phyloP scores from a whole-genome alignment of 2,888 invertebrate genomes.

The Hecatera dysodea region DNA sequence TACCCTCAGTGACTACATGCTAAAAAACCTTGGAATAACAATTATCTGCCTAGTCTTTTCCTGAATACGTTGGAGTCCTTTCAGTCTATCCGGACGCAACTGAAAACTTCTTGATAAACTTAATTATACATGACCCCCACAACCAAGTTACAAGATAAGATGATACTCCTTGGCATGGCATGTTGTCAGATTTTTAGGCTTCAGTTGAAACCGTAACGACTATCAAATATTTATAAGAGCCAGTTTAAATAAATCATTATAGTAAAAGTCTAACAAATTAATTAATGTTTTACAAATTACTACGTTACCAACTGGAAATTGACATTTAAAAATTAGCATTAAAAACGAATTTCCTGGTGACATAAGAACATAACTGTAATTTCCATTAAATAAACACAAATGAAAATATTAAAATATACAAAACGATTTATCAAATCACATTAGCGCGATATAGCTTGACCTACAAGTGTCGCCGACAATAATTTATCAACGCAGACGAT shows the following conservation, averaged over 20 bases:
- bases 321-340: background rate
- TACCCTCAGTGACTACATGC: too few species aligned
- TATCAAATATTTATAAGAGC: too few species aligned
- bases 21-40: background rate
- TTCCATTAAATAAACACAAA: conserved; percentile 6
- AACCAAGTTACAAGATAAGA: too few species aligned
- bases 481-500: conserved; percentile 56
- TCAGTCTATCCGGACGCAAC: background rate
- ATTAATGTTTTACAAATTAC: too few species aligned
- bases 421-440: conserved; percentile 56
- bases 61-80: background rate
- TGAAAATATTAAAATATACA: conserved; percentile 11
- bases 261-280: too few species aligned
- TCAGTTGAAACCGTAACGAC: background rate
- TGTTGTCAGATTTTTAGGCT: background rate
- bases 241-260: too few species aligned
- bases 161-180: too few species aligned
- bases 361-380: background rate
- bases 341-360: background rate
- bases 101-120: background rate
- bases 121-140: too few species aligned
- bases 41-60: background rate
- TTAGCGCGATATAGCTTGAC: conserved; percentile 49
- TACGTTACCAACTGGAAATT: background rate
- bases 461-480: conserved; percentile 53